Percentiles rank a stretch among this genome's conserved stretches.
Evolutionary conservation across 2,888 invertebrate species (phyloP).

Genomic region (Scaptomyza polygonia): DNA sequence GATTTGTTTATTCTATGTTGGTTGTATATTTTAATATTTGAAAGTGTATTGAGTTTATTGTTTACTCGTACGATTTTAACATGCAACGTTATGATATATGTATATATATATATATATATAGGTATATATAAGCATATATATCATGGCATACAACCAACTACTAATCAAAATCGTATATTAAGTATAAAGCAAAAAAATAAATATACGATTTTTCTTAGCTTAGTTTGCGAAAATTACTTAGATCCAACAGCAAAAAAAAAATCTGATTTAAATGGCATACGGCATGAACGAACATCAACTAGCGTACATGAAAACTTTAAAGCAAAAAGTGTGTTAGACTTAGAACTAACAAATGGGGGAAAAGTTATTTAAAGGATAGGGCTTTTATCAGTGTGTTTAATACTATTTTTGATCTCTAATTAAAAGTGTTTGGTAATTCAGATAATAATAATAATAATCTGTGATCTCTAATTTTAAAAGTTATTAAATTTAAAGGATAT

Average conservation of each 20-base stretch:
- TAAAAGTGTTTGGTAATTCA: no score
- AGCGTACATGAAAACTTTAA: not conserved
- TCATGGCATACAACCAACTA: conserved; percentile 8
- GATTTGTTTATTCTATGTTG: conserved; percentile 45
- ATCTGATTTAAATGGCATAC: conserved; percentile 61
- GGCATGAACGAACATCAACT: not conserved
- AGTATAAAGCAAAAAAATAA: conserved; percentile 13
- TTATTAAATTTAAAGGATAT: no score
- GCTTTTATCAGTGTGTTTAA: no score
- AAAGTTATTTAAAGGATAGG: no score
- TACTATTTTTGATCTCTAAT: not conserved
- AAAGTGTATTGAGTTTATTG: not conserved
- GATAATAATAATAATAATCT: no score
- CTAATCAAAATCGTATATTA: conserved; percentile 37
- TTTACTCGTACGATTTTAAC: conserved; percentile 62
- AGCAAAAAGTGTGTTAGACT: not conserved
- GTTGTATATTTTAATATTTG: not conserved
- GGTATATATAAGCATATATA: not conserved
- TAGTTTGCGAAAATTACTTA: conserved; percentile 57
- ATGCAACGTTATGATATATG: conserved; percentile 36
- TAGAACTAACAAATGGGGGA: no score
- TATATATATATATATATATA: no score
- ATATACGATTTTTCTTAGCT: conserved; percentile 42
- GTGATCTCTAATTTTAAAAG: conserved; percentile 24
- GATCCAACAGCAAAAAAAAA: conserved; percentile 22